Evolutionary conservation across 2,797 vertebrate genomes (phyloP), one percentile per base, ranked within the genome.

Genomic region (Myiotriccus ornatus): DNA sequence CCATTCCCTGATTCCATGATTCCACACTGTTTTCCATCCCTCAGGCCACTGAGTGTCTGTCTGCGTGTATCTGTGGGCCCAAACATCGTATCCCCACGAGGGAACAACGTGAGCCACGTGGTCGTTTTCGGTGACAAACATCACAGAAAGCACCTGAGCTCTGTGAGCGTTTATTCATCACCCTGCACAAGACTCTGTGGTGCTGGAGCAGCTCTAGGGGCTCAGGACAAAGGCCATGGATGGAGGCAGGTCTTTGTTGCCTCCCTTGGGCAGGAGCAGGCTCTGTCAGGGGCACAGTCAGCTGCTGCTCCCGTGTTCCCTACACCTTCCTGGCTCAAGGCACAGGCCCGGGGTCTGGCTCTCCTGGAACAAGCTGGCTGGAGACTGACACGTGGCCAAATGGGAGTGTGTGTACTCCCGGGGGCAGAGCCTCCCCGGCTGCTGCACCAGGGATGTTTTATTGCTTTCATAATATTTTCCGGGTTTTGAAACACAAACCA

Each of bases 401-500:
- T 85, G 60, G 3, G 39, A 81, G 71, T 1, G 77, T 41, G 5
- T 94, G 95, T 85, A 73, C 79, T 96, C 97, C 43, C 90, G 62
- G 84, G 89, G 94, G 93, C 71, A 87, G 88, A 87, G 89, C 93
- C 96, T 77, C 93, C 88, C 27, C 2, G 65, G 79, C 83, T 94
- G 95, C 93, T 90, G 94, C 87, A 84, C 52, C 21, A 62, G 34
- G 71, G 95, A 67, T 91, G 65, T 44, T 97, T 97, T 97, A 97
- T 97, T 81, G 96, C 88, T 94, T 94, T 95, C 94, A 94, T 94
- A 89, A 97, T 95, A 91, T 94, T 96, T 90, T 57, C 95, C 4
- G 56, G 89, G 75, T 85, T 96, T 88, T 76, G 63, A 96, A 97
- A 97, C 87, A 69, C 82, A 97, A 97, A 97, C 93, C 97, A 97